Base-by-base conservation (phyloP, 2,797 vertebrate genomes). In the Lepus oiostolus region DNA sequence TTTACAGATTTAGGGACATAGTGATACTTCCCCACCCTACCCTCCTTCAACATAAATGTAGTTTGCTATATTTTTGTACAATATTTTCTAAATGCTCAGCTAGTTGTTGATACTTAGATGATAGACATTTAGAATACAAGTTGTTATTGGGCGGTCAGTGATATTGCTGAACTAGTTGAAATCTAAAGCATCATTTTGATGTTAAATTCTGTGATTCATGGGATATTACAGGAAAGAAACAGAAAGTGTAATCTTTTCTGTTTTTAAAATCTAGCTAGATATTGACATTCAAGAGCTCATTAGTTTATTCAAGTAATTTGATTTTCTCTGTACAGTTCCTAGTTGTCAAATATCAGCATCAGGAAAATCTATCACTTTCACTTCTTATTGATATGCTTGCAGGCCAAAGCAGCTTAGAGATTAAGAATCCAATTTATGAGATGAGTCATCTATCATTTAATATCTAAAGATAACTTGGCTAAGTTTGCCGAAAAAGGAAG, bases 271-370 rank as follows among this genome's bases (percentile, higher is more conserved):
- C 95, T 96, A 88, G 84, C 92, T 97, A 88, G 62, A 63, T 97
- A 97, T 96, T 97, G 97, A 90, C 97, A 96, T 94, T 94, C 94
- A 68, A 91, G 86, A 96, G 86, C 96, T 97, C 96, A 97, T 97
- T 97, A 97, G 94, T 95, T 96, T 96, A 97, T 95, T 96, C 87
- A 60, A 94, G 88, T 96, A 96, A 97, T 97, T 96, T 96, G 95
- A 97, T 97, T 97, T 97, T 97, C 89, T 96, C 95, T 93, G 42
- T 95, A 89, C 52, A 97, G 96, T 97, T 97, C 95, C 91, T 96
- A 94, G 85, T 96, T 97, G 96, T 96, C 96, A 96, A 96, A 95
- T 97, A 97, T 79, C 80, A 93, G 93, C 42, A 95, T 87, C 90
- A 97, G 88, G 62, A 93, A 91, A 88, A 97, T 97, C 76, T 95